phyloP scores from a whole-genome alignment of 2,888 invertebrate genomes.

The Hydrotaea cyrtoneurina region DNA sequence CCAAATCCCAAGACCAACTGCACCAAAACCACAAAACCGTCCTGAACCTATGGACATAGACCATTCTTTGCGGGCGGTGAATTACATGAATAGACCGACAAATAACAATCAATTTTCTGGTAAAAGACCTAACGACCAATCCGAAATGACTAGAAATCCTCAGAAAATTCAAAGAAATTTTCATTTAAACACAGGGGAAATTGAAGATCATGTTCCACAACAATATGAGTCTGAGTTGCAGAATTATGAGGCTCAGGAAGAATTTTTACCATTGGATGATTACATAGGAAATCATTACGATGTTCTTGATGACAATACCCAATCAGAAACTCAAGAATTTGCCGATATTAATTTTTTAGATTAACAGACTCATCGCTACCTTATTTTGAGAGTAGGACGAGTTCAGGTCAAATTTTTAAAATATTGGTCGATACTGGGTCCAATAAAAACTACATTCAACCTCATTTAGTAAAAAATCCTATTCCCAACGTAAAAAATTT shows the following conservation, averaged over 20 bases:
- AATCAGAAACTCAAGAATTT: slow-evolving; percentile 13
- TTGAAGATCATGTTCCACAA: background rate
- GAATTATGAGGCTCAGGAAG: slow-evolving; percentile 26
- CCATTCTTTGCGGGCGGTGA: slow-evolving; percentile 7
- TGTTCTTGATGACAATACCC: background rate
- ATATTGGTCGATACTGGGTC: slow-evolving; percentile 43
- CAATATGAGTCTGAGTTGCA: slow-evolving; percentile 11
- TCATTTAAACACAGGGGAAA: slow-evolving; percentile 8
- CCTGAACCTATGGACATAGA: no score
- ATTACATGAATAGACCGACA: slow-evolving; percentile 18
- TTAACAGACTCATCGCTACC: slow-evolving; percentile 35
- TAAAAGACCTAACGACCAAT: background rate
- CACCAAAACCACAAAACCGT: slow-evolving; percentile 16
- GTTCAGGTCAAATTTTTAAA: slow-evolving; percentile 20
- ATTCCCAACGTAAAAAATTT: slow-evolving; percentile 20
- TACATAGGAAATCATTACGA: slow-evolving; percentile 14
- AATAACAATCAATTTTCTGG: background rate
- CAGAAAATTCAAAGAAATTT: slow-evolving; percentile 26
- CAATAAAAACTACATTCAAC: slow-evolving; percentile 41
- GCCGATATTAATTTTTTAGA: slow-evolving; percentile 50
- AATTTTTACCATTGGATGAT: slow-evolving; percentile 27
- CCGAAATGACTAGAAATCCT: background rate
- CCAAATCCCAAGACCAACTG: slow-evolving; percentile 17
- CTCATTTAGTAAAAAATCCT: background rate
- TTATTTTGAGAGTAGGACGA: slow-evolving; percentile 32